phyloP scores from a whole-genome alignment of 2,888 invertebrate genomes.

The Drosophila prolongata region DNA sequence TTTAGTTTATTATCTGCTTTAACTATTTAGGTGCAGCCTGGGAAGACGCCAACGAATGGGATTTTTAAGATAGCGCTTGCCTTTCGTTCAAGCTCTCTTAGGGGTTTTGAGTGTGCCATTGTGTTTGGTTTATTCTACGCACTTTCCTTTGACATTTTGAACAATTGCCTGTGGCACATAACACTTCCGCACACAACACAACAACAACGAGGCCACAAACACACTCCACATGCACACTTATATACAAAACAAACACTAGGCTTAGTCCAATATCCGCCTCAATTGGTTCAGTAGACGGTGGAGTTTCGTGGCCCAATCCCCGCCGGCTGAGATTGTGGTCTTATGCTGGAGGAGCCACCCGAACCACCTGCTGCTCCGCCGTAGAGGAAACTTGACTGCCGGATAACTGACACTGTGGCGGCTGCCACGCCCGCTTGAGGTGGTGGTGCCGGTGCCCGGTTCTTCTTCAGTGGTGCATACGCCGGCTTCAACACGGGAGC shows the following conservation, averaged over 20 bases:
- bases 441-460: constrained; percentile 81
- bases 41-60: constrained; percentile 53
- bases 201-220: constrained; percentile 32
- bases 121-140: constrained; percentile 41
- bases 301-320: constrained; percentile 59
- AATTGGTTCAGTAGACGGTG: constrained; percentile 58
- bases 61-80: background rate
- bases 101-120: constrained; percentile 32
- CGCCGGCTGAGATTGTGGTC: constrained; percentile 63
- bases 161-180: constrained; percentile 27
- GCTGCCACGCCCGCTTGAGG: constrained; percentile 82
- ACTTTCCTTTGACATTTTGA: constrained; percentile 38
- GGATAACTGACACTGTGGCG: constrained; percentile 81
- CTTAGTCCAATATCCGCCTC: constrained; percentile 18
- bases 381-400: constrained; percentile 81
- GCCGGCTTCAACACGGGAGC: constrained; percentile 66
- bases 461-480: constrained; percentile 77
- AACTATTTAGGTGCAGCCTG: constrained; percentile 18
- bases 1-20: constrained; percentile 3
- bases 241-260: constrained; percentile 50
- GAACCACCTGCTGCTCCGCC: constrained; percentile 61
- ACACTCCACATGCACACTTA: constrained; percentile 31
- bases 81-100: constrained; percentile 8
- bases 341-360: constrained; percentile 33
- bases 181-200: constrained; percentile 31